Conservation (phyloP, 2,888 invertebrate genomes). For the Andrena minutula region DNA sequence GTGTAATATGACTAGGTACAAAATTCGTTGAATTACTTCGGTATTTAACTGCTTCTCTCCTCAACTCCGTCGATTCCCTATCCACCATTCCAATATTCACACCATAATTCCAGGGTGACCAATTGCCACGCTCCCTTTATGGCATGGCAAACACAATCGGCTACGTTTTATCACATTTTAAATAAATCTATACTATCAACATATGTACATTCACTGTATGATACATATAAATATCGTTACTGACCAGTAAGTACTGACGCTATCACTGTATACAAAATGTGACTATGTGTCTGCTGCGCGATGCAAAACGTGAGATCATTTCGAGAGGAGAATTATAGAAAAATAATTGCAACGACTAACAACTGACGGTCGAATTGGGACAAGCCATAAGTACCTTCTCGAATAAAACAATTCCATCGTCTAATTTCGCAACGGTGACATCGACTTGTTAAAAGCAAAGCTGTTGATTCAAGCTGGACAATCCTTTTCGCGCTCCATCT, state of each 20-base stretch:
- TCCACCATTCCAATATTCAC: conserved; percentile 2
- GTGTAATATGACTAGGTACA: conserved; percentile 7
- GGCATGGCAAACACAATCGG: conserved; percentile 8
- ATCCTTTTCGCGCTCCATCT: conserved; percentile 84
- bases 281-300: background rate
- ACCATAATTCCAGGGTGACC: background rate
- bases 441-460: background rate
- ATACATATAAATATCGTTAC: conserved; percentile 18
- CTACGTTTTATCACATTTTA: conserved; percentile 13
- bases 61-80: background rate
- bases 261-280: conserved; percentile 26
- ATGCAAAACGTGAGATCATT: background rate
- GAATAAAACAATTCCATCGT: conserved; percentile 5
- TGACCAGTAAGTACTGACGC: conserved; percentile 13
- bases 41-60: conserved; percentile 4
- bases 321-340: background rate
- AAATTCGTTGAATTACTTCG: background rate
- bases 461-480: conserved; percentile 55
- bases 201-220: conserved; percentile 32
- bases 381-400: background rate
- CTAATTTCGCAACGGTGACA: background rate
- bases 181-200: conserved; percentile 20
- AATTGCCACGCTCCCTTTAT: conserved; percentile 1
- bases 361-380: conserved; percentile 7
- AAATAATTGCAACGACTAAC: conserved; percentile 8